Conservation (phyloP, 2,797 vertebrate genomes). For the Parotocinclus haroldoi region DNA sequence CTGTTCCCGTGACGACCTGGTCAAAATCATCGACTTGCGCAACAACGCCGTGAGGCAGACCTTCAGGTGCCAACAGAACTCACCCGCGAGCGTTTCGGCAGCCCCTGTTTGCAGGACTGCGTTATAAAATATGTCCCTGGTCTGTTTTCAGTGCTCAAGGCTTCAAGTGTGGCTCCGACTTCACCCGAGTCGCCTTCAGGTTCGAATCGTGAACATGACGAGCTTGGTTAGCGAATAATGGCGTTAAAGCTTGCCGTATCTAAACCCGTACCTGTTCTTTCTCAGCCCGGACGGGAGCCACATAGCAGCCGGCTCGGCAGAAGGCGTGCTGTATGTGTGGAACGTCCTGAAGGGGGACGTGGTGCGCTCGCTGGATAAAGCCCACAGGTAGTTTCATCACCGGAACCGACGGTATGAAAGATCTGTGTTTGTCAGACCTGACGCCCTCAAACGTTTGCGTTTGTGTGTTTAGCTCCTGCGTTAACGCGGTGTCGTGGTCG, state of each 20-base stretch:
- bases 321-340: constrained; percentile 88
- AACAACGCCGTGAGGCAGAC: constrained; percentile 78
- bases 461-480: constrained; percentile 76
- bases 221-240: background rate
- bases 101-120: background rate
- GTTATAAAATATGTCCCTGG: too few relatives aligned
- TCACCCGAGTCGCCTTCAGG: constrained; percentile 96
- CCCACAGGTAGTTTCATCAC: constrained; percentile 79
- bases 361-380: constrained; percentile 81
- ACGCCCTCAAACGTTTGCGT: background rate
- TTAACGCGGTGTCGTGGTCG: constrained; percentile 92
- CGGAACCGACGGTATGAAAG: too few relatives aligned
- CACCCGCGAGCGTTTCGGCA: too few relatives aligned
- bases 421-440: too few relatives aligned
- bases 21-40: constrained; percentile 91
- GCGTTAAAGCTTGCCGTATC: too few relatives aligned
- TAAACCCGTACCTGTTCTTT: background rate
- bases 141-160: constrained; percentile 77
- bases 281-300: constrained; percentile 87
- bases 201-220: constrained; percentile 53
- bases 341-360: constrained; percentile 88
- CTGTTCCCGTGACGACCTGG: constrained; percentile 90
- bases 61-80: constrained; percentile 72
- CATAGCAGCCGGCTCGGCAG: constrained; percentile 86
- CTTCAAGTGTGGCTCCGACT: constrained; percentile 96